Conservation (phyloP, 2,888 invertebrate species). For the Ennomos erosarius region DNA sequence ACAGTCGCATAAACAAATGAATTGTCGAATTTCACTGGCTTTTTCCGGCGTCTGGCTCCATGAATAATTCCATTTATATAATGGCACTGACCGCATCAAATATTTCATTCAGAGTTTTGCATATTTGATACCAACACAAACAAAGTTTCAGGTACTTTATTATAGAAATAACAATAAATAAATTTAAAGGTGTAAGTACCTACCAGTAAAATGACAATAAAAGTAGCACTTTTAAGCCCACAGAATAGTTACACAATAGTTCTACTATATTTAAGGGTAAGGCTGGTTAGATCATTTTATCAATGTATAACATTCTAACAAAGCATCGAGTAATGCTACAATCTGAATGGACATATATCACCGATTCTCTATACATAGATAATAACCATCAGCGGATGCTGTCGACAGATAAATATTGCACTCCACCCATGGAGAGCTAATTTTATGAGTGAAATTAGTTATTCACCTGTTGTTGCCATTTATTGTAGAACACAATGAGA, state of each 20-base stretch:
- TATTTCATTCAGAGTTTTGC: constrained; percentile 78
- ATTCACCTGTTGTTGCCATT: constrained; percentile 85
- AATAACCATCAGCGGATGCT: constrained; percentile 67
- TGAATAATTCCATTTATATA: constrained; percentile 82
- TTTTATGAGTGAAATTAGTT: constrained; percentile 84
- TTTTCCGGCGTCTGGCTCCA: constrained; percentile 74
- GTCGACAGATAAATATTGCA: constrained; percentile 78
- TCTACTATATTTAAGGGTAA: background rate
- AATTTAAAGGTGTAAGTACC: background rate
- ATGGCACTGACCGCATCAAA: constrained; percentile 78
- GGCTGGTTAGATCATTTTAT: constrained; percentile 9
- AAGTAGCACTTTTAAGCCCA: background rate
- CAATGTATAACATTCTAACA: constrained; percentile 21
- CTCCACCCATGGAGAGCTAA: constrained; percentile 82
- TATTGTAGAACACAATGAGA: constrained; percentile 80
- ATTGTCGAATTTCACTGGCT: constrained; percentile 76
- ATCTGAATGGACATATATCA: constrained; percentile 59
- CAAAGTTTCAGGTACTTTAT: constrained; percentile 60
- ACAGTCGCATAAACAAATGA: constrained; percentile 76
- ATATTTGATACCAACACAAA: constrained; percentile 78
- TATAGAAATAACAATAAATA: no score
- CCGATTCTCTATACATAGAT: constrained; percentile 58
- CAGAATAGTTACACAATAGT: background rate
- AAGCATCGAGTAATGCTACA: constrained; percentile 44
- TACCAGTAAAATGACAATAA: background rate